phyloP scores from a whole-genome alignment of 30 jellyfish, hydroid and myxozoan genomes.

The Euphysa ruthae region DNA sequence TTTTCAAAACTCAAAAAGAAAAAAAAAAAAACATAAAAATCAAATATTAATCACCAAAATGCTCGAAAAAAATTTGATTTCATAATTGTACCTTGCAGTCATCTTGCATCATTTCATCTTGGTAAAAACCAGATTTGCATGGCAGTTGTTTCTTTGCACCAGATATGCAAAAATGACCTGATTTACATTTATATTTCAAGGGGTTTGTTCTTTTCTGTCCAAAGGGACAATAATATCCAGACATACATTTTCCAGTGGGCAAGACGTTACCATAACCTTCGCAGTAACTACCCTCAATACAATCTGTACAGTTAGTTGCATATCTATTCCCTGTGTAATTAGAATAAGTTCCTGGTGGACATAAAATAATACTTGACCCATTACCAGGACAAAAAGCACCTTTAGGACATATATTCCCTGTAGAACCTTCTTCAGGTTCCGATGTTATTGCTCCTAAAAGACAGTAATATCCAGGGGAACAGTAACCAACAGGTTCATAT shows the following conservation, averaged over 20 bases:
- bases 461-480: constrained; percentile 85
- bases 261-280: constrained; percentile 75
- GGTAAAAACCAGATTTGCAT: constrained; percentile 82
- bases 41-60: too few species aligned
- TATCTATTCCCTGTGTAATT: constrained; percentile 54
- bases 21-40: too few species aligned
- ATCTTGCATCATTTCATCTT: constrained; percentile 63
- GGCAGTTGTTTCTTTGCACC: constrained; percentile 55
- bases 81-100: constrained; percentile 96
- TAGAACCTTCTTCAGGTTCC: constrained; percentile 58
- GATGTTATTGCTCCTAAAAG: constrained; percentile 64
- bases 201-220: constrained; percentile 80
- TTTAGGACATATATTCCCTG: constrained; percentile 79
- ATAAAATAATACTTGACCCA: constrained; percentile 60
- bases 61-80: too few species aligned
- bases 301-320: constrained; percentile 54
- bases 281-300: constrained; percentile 77
- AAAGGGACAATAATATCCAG: constrained; percentile 86
- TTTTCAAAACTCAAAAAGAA: too few species aligned
- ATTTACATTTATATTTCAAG: constrained; percentile 47
- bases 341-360: constrained; percentile 96
- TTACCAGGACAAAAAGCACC: constrained; percentile 88
- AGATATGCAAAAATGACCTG: constrained; percentile 61
- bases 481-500: constrained; percentile 50
- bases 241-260: constrained; percentile 73